phyloP scores from a whole-genome alignment of 2,888 invertebrate genomes.

The Clepsis dumicolana region DNA sequence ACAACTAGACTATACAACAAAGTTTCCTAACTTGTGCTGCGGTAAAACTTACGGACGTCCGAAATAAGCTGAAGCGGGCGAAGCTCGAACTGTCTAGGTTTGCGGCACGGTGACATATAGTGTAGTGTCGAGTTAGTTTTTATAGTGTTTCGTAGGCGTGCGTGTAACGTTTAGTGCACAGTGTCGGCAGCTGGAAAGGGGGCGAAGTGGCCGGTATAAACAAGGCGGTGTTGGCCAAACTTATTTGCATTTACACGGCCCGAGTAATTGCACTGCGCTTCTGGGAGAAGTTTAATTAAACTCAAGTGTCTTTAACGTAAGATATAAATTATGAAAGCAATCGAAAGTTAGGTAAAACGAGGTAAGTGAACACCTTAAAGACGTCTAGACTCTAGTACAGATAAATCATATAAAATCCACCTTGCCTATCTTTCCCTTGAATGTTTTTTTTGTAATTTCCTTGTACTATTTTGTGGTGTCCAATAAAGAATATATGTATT shows the following conservation, averaged over 20 bases:
- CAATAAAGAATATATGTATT: too few relatives aligned
- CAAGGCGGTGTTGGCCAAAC: constrained; percentile 75
- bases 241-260: constrained; percentile 85
- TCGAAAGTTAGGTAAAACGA: constrained; percentile 37
- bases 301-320: constrained; percentile 78
- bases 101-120: constrained; percentile 33
- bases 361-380: constrained; percentile 19
- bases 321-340: constrained; percentile 46
- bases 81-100: constrained; percentile 60
- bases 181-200: constrained; percentile 54
- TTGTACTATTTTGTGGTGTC: too few relatives aligned
- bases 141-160: constrained; percentile 18
- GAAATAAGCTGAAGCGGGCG: constrained; percentile 65
- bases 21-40: constrained; percentile 63
- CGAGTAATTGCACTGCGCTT: constrained; percentile 83
- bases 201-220: constrained; percentile 70
- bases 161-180: constrained; percentile 40
- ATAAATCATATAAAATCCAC: neutral
- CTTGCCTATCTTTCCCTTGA: neutral
- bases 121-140: constrained; percentile 20
- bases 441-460: neutral
- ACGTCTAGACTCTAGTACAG: constrained; percentile 32
- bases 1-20: constrained; percentile 59
- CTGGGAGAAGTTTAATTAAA: constrained; percentile 84
- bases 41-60: constrained; percentile 73